Conservation (phyloP, 2,113 vertebrate genomes). For the Madoqua kirkii region DNA sequence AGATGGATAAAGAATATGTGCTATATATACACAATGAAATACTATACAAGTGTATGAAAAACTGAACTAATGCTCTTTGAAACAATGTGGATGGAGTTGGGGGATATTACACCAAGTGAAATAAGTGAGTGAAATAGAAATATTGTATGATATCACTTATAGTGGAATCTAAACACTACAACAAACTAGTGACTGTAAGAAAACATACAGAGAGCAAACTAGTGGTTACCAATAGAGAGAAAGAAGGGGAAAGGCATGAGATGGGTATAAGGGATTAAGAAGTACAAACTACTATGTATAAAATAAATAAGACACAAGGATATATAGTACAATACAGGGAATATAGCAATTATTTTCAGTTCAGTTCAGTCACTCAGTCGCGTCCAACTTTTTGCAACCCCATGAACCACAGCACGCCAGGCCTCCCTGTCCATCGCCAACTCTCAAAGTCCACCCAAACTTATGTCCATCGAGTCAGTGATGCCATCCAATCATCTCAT, state of each 20-base stretch:
- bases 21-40: neutral
- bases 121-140: neutral
- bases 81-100: neutral
- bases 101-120: neutral
- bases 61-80: neutral
- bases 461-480: accelerated
- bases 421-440: neutral
- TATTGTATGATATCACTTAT: neutral
- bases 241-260: neutral
- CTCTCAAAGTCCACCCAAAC: accelerated
- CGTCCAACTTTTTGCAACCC: neutral
- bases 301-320: neutral
- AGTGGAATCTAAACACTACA: neutral
- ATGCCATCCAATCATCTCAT: neutral
- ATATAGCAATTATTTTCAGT: neutral
- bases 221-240: neutral
- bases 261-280: neutral
- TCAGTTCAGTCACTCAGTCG: accelerated
- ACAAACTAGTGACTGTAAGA: neutral
- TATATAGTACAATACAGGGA: neutral
- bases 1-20: neutral
- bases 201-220: neutral
- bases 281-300: neutral
- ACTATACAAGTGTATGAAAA: neutral
- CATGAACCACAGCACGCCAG: accelerated